Base-by-base conservation (phyloP, 2,797 vertebrate species). In the Protosalanx chinensis region DNA sequence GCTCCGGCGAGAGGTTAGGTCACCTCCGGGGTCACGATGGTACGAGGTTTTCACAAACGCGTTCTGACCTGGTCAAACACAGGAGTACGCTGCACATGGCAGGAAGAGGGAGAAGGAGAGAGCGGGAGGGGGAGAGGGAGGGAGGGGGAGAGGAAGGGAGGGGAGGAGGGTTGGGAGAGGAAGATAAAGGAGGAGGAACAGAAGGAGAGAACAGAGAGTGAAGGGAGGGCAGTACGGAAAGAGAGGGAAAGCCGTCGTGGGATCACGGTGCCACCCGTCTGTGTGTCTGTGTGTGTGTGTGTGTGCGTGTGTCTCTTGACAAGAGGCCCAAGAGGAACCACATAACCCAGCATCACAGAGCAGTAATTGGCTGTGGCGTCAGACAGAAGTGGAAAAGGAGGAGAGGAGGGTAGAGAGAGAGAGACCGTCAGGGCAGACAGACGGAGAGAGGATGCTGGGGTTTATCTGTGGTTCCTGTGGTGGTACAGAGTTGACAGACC, bases 381-480 rank as follows among this genome's bases (percentile, higher is more conserved):
- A 62, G 16, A 23, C 30, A 70, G 78, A 73, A 68, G 66, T 67
- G 70, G 67, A 72, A 70, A 35, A 76, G 62, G 33, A 62, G 8
- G 73, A 78, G 67, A 63, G 64, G 20, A 58, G 20, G 49, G 51
- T 16, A 46, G 75, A 77, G 81, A 69, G 18, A 56, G n/a, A 49
- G 71, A 77, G 83, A 70, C 1, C 6, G 18, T 4, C 75, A 82
- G 80, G 68, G 76, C 65, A n/a, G 51, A 18, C 15, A 6, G 16
- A n/a, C 12, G 2, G 51, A 6, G 51, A 35, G 32, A 68, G 79
- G 71, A 77, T 76, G 78, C 82, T 63, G 82, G 83, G 81, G 72
- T 84, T 81, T 64, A 73, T 75, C 69, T 60, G 86, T 1, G 79
- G 86, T 79, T 20, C 78, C 74, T 88, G 87, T 88, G 37, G 86